Conservation (phyloP, 2,797 vertebrate species). For the Artibeus jamaicensis region DNA sequence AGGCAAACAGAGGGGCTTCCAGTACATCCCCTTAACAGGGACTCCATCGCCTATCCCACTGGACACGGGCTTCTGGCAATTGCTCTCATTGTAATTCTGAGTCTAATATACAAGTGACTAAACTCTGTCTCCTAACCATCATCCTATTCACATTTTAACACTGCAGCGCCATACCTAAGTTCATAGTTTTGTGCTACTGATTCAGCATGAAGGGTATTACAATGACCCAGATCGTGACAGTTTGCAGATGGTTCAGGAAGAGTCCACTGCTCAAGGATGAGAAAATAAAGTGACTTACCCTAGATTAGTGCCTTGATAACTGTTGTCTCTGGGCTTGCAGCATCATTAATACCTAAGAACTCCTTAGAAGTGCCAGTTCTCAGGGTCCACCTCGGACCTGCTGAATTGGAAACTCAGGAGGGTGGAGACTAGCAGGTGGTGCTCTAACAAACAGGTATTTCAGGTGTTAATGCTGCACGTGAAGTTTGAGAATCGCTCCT, state of each 20-base stretch:
- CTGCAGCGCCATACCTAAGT: neutral
- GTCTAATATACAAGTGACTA: neutral
- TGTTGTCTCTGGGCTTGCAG: neutral
- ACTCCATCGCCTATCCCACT: neutral
- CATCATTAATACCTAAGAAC: neutral
- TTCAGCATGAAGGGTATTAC: neutral
- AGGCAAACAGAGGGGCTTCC: neutral
- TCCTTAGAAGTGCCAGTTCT: neutral
- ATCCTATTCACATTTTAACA: neutral
- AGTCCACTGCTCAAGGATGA: neutral
- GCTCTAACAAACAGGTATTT: neutral
- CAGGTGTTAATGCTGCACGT: neutral
- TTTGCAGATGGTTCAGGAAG: neutral
- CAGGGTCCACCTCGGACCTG: neutral
- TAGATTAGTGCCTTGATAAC: neutral
- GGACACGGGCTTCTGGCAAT: neutral
- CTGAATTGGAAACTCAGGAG: neutral
- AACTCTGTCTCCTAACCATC: neutral
- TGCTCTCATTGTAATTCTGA: neutral
- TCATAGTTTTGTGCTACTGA: neutral
- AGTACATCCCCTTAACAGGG: neutral
- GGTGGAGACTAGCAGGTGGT: rapidly evolving
- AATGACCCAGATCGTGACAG: neutral
- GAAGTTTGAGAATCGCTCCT: neutral
- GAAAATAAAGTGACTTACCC: neutral